Percentiles rank a stretch among this genome's conserved stretches.
Evolutionary conservation across 2,888 invertebrate species (phyloP).

Genomic region (Acronicta alni): DNA sequence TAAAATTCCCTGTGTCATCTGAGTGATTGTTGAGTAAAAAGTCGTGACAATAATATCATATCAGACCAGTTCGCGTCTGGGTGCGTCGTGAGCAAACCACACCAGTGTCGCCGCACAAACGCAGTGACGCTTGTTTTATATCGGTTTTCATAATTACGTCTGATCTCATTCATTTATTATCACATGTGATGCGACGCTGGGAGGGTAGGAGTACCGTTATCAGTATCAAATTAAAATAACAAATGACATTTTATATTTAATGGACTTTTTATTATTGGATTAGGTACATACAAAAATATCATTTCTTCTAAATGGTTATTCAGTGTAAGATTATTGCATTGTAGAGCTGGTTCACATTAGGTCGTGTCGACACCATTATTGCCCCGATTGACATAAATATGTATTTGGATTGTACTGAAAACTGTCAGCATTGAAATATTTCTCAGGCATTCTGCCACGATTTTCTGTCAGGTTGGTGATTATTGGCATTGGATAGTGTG

Average conservation of each 20-base stretch:
- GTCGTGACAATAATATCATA: conserved; percentile 72
- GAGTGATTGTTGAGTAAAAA: conserved; percentile 54
- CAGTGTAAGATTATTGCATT: conserved; percentile 2
- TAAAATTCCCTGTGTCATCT: conserved; percentile 10
- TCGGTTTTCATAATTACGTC: conserved; percentile 47
- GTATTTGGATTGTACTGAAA: too few relatives aligned
- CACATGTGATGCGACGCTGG: conserved; percentile 39
- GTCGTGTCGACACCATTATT: too few relatives aligned
- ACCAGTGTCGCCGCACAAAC: conserved; percentile 16
- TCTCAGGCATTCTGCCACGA: too few relatives aligned
- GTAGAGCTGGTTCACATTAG: neutral
- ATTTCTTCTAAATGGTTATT: conserved; percentile 16
- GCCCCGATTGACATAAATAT: too few relatives aligned
- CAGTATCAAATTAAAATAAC: conserved; percentile 47
- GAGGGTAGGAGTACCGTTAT: conserved; percentile 38
- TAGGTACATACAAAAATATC: conserved; percentile 15
- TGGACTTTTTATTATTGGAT: conserved; percentile 23
- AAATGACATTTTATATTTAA: conserved; percentile 38
- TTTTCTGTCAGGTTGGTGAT: too few relatives aligned
- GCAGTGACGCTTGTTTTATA: conserved; percentile 28
- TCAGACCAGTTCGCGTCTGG: conserved; percentile 57
- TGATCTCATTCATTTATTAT: conserved; percentile 65
- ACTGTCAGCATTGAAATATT: too few relatives aligned
- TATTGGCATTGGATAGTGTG: too few relatives aligned
- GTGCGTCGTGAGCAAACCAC: conserved; percentile 21